Evolutionary conservation across 92 coral and sea anemone species (phyloP), one percentile per base, ranked within the genome.

Genomic region (Actinernus sp.): DNA sequence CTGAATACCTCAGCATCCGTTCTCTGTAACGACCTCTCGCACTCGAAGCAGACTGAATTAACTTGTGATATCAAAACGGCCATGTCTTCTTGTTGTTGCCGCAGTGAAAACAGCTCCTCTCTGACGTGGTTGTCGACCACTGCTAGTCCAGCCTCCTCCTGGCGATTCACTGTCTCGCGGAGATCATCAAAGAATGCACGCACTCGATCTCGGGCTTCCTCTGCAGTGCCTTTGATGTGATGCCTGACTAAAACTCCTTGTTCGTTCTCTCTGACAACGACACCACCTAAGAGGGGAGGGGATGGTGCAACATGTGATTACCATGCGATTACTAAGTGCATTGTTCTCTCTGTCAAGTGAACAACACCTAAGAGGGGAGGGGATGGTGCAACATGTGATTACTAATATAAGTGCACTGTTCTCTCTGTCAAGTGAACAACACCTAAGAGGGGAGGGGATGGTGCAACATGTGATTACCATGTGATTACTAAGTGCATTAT

Each of bases 1-100:
- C n/a, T n/a, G n/a, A n/a, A n/a, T 61, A 84, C 99, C 92, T 95
- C 92, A 28, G 97, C 93, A 83, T 95, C 99, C 50, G 87, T 86
- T 65, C 91, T 83, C 65, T 91, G 88, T 26, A 91, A 76, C 37
- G 97, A 88, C 54, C 87, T 84, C 73, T 91, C 99, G 74, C 99
- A 95, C 64, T 95, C 97, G 0, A 75, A 20, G 56, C 99, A 95
- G 12, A 95, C 99, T 19, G 95, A 87, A 18, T 86, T 85, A 3
- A 92, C 93, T 72, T 91, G 97, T 0, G 99, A 83, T 37, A 91
- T 79, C 30, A 95, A 59, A n/a, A 88, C 97, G 54, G 97, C 97
- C 97, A 95, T 95, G 49, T 95, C 99, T 71, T 95, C 99, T 64
- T 95, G 99, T 36, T 92, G 97, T 58, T 95, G 99, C 20, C 99